Conservation (phyloP, 1,140 invertebrate genomes). For the Scaptodrosophila lebanonensis region DNA sequence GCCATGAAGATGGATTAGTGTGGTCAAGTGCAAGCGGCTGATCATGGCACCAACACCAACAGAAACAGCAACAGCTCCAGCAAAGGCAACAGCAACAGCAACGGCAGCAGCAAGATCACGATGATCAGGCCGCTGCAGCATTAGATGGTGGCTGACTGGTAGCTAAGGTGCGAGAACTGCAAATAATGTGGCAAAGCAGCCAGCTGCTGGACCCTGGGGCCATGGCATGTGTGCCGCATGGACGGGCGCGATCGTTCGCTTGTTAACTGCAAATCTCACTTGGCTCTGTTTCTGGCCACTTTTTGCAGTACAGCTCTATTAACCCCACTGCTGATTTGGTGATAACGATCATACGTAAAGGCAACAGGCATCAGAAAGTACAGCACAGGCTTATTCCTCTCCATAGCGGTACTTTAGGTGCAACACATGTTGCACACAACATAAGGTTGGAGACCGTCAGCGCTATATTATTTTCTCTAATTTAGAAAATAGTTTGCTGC, state of each 20-base stretch:
- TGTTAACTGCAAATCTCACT: conserved; percentile 40
- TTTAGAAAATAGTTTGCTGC: conserved; percentile 62
- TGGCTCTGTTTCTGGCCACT: conserved; percentile 1
- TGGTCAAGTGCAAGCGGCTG: conserved; percentile 61
- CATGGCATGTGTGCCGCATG: conserved; percentile 49
- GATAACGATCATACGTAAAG: conserved; percentile 64
- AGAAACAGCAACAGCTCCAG: too few species aligned
- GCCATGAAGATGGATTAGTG: conserved; percentile 57
- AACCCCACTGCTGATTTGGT: conserved; percentile 67
- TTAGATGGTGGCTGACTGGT: conserved; percentile 28
- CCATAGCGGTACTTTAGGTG: conserved; percentile 58
- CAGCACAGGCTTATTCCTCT: too few species aligned
- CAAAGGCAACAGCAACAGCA: too few species aligned
- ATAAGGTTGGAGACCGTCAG: background rate
- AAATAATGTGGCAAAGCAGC: conserved; percentile 61
- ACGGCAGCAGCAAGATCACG: too few species aligned
- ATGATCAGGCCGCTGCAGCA: background rate
- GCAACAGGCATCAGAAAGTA: background rate
- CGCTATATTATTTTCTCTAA: conserved; percentile 60
- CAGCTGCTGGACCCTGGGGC: background rate
- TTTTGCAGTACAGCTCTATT: conserved; percentile 59
- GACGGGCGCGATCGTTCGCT: conserved; percentile 20
- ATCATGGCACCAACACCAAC: conserved; percentile 24
- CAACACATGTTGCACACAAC: conserved; percentile 63
- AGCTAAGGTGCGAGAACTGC: conserved; percentile 65